Conservation (phyloP, 2,797 vertebrate genomes). For the Somateria mollissima region DNA sequence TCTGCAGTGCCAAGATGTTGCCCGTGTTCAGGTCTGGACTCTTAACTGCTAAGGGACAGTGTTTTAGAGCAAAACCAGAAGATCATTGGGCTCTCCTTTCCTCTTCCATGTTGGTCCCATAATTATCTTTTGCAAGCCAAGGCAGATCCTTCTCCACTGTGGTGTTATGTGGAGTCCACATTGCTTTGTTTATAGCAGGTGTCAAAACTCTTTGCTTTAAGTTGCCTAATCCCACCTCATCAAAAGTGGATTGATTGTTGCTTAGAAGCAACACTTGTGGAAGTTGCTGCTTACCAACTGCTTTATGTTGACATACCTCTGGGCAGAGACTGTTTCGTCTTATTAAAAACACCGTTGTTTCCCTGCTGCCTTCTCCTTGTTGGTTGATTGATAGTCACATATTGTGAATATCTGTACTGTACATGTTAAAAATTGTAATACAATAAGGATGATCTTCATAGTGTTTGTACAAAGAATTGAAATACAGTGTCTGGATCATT, state of each 20-base stretch:
- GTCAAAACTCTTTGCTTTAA: neutral
- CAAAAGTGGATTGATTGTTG: neutral
- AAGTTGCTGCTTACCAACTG: neutral
- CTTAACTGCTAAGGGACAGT: neutral
- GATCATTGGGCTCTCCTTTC: neutral
- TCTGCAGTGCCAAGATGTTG: neutral
- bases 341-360: neutral
- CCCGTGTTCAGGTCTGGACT: neutral
- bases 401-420: neutral
- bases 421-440: neutral
- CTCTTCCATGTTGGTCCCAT: neutral
- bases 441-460: neutral
- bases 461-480: neutral
- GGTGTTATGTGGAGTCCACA: neutral
- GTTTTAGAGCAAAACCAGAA: neutral
- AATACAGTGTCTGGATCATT: neutral
- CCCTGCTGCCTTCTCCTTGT: neutral
- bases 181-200: neutral
- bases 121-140: neutral
- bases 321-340: neutral
- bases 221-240: neutral
- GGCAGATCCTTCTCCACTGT: neutral
- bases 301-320: neutral
- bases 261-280: neutral
- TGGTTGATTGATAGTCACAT: neutral